These are phyloP conservation scores for Perca schrenkii DNA, from an alignment of 2,113 vertebrate genomes.

Conservation along the genomic window DNA sequence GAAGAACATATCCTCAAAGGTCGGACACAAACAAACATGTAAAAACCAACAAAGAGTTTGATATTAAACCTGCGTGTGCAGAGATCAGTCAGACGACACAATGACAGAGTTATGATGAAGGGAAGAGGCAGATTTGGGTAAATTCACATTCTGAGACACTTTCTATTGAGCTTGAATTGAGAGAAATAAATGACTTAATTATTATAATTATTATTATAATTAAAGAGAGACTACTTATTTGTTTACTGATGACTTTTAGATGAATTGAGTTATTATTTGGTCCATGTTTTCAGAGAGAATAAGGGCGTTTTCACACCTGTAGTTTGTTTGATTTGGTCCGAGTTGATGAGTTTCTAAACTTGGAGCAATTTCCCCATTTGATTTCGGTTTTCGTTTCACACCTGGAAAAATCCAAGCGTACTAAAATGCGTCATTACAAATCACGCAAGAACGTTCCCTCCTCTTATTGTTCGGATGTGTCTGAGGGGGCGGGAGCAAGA, in stretches of 20 bases:
- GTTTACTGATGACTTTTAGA: neutral
- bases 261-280: neutral
- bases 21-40: neutral
- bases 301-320: neutral
- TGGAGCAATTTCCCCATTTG: no score
- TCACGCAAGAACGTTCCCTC: no score
- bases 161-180: neutral
- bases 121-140: slow-evolving; percentile 23
- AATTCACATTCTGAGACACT: neutral
- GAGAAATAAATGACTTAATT: no score
- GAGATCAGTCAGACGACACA: neutral
- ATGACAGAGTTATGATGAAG: slow-evolving; percentile 9
- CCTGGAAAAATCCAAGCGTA: no score
- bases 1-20: neutral
- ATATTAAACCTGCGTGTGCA: neutral
- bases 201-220: neutral
- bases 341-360: no score
- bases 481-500: no score
- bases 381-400: no score
- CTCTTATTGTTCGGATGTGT: no score
- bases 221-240: neutral
- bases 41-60: neutral
- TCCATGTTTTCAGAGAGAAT: neutral
- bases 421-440: no score
- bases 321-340: no score